phyloP scores from a whole-genome alignment of 2,113 vertebrate species.

The Anthoscopus minutus region DNA sequence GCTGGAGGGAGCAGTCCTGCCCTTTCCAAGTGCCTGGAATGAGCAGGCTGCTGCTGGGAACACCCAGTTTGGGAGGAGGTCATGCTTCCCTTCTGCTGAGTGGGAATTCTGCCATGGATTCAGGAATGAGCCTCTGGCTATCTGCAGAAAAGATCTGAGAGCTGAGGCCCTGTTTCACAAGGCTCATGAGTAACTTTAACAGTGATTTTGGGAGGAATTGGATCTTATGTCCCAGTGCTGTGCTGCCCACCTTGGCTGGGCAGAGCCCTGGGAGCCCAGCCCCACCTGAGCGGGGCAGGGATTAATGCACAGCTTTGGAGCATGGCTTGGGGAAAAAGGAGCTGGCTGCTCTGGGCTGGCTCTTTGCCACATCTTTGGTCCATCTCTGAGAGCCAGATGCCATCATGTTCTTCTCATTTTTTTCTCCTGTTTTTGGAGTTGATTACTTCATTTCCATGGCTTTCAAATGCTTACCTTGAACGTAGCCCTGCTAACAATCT shows the following conservation, averaged over 20 bases:
- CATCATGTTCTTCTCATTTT: neutral
- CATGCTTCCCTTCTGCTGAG: neutral
- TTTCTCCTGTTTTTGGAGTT: neutral
- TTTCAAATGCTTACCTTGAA: neutral
- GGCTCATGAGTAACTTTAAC: neutral
- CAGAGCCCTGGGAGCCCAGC: neutral
- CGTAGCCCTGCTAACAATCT: neutral
- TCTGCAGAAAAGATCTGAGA: neutral
- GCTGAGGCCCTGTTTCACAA: neutral
- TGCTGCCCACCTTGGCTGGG: neutral
- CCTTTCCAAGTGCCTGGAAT: neutral
- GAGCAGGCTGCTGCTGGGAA: neutral
- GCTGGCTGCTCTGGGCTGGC: neutral
- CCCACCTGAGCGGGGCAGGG: neutral
- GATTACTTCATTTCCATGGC: neutral
- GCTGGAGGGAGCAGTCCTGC: neutral
- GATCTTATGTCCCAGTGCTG: neutral
- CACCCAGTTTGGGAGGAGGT: neutral
- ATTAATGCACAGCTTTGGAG: neutral
- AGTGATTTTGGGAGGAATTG: neutral
- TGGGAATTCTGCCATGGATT: neutral
- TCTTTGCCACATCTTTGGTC: neutral
- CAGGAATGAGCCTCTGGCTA: conserved; percentile 22
- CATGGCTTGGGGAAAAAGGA: neutral
- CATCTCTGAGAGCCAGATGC: neutral